A percentile compares a stretch with the other conserved stretches of the same genome.
These are phyloP conservation scores for Darevskia mixta DNA, from an alignment of 2,797 vertebrate species.

Conservation along the genomic window DNA sequence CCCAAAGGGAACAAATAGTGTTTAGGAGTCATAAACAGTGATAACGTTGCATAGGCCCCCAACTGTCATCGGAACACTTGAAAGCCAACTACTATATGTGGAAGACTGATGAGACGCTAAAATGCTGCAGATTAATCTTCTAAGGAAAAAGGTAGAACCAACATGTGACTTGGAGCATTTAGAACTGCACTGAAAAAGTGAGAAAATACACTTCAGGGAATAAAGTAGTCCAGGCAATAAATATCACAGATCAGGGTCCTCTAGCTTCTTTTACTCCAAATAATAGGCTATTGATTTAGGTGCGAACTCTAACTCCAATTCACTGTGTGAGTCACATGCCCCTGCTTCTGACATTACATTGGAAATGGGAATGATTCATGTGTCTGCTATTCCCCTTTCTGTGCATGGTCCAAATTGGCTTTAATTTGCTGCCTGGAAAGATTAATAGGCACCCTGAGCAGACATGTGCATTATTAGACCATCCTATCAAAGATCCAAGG, in stretches of 20 bases:
- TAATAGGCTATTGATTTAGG: not conserved
- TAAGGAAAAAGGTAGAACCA: not conserved
- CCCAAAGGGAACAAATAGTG: slow-evolving; percentile 9
- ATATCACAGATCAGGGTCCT: not conserved
- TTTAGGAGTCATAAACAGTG: slow-evolving; percentile 4
- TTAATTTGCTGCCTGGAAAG: not conserved
- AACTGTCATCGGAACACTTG: not conserved
- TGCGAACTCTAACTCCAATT: not conserved
- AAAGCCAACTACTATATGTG: not conserved
- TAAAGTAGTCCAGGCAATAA: not conserved
- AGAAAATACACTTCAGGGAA: not conserved
- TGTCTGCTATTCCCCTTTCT: not conserved
- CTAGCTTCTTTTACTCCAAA: not conserved
- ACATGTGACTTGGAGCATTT: not conserved
- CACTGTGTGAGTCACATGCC: not conserved
- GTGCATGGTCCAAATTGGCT: not conserved
- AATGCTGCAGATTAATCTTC: not conserved
- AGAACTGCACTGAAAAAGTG: not conserved
- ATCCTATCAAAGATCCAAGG: not conserved
- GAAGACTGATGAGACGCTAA: not conserved
- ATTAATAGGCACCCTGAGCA: not conserved
- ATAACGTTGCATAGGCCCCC: not conserved
- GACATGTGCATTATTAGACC: not conserved
- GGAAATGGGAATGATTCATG: not conserved
- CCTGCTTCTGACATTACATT: not conserved